phyloP scores from a whole-genome alignment of 64 coral and sea anemone genomes.

The Platygyra sinensis region DNA sequence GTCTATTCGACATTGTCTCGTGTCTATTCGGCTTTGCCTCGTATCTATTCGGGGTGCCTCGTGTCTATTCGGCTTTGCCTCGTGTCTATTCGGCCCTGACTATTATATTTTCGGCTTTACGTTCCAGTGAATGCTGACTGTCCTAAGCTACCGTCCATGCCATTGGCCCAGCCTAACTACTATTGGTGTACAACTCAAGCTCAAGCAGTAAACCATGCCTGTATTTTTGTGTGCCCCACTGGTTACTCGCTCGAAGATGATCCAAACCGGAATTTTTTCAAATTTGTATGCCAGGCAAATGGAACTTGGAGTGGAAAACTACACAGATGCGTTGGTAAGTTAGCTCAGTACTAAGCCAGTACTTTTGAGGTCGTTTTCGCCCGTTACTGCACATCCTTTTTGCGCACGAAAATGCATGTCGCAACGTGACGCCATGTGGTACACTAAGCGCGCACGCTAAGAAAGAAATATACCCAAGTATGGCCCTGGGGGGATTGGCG shows the following conservation, averaged over 20 bases:
- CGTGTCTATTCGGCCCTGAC: too few relatives aligned
- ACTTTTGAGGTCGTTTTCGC: too few relatives aligned
- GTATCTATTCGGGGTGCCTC: too few relatives aligned
- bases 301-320: background rate
- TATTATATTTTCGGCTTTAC: background rate
- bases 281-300: background rate
- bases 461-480: too few relatives aligned
- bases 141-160: background rate
- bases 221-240: background rate
- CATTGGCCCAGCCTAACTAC: background rate
- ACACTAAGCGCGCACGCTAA: too few relatives aligned
- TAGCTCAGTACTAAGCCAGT: background rate
- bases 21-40: too few relatives aligned
- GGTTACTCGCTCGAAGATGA: background rate
- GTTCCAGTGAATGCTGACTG: background rate
- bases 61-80: too few relatives aligned
- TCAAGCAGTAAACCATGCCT: background rate
- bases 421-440: too few relatives aligned
- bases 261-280: background rate
- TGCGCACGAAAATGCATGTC: too few relatives aligned
- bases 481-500: too few relatives aligned
- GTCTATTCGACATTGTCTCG: too few relatives aligned
- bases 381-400: too few relatives aligned
- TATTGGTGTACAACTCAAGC: background rate
- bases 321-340: conserved; percentile 6